Evolutionary conservation across 1,140 invertebrate species (phyloP), one percentile per base, ranked within the genome.

Genomic region (Macrotrachela quadricornifera): DNA sequence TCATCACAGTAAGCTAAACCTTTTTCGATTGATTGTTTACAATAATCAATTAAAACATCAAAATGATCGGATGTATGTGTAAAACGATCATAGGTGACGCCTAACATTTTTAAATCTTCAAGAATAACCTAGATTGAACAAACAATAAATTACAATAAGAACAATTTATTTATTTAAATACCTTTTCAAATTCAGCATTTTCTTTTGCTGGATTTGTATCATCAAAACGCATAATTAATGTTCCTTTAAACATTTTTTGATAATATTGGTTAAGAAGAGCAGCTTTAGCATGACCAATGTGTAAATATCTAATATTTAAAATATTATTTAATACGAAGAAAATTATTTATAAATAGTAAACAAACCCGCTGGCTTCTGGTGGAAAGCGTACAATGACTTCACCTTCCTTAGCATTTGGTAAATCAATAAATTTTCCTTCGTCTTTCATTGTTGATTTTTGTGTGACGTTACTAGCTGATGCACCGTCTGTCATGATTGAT

Each of bases 141-240:
- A 0, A 40, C 46, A 53, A 12, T 9, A 10, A 15, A 54, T 43
- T 21, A 37, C 6, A 14, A 17, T 13, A 10, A 41, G 13, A 36
- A 30, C 36, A 40, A 43, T 50, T n/a, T n/a, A n/a, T n/a, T n/a
- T n/a, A n/a, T n/a, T n/a, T n/a, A n/a, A n/a, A n/a, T 58, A 75
- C 77, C 74, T 91, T 78, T 67, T 99, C 94, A 74, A 92, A 99
- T 60, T 96, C 83, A n/a, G 81, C 81, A 64, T 91, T 87, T 66
- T 99, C 94, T 66, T 99, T 99, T 8, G 87, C 91, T 39, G 94
- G 94, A 73, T 99, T 99, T 10, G 94, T 99, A 64, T 99, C 94
- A 74, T 99, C 94, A 73, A 99, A 99, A 60, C 94, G 76, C 86
- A 99, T 90, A 49, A 99, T 85, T 0, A 99, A 74, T 65, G 83